These are phyloP conservation scores for Sternotherus odoratus DNA, from an alignment of 2,797 vertebrate species.

Conservation along the genomic window DNA sequence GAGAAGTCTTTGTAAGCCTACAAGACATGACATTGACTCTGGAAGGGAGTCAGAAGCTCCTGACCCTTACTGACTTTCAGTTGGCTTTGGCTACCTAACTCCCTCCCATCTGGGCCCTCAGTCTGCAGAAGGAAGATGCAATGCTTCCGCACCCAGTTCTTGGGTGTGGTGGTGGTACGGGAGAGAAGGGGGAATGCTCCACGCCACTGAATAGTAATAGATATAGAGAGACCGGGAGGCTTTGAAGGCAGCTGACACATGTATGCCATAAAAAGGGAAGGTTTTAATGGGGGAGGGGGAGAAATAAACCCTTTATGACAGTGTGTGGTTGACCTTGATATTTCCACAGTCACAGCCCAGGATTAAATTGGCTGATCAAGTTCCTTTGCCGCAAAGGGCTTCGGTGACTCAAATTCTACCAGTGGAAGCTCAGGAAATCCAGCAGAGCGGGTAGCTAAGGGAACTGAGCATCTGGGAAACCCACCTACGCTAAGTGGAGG, in stretches of 20 bases:
- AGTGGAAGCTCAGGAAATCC: neutral
- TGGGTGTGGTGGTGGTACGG: neutral
- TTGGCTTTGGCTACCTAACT: neutral
- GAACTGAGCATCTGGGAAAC: accelerated
- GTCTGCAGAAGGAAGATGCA: accelerated
- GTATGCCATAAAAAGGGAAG: neutral
- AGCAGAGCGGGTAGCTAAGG: neutral
- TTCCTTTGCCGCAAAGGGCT: constrained; percentile 21
- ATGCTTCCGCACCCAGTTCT: neutral
- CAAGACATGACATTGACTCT: neutral
- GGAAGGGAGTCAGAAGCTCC: neutral
- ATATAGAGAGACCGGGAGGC: neutral
- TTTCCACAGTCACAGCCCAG: constrained; percentile 28
- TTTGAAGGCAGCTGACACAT: neutral
- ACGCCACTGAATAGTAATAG: accelerated
- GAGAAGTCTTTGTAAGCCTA: neutral
- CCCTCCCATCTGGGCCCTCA: neutral
- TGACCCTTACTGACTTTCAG: neutral
- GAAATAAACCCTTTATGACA: neutral
- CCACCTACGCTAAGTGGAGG: neutral
- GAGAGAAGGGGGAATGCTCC: neutral
- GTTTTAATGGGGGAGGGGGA: neutral
- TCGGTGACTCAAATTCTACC: neutral
- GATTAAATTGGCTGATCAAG: constrained; percentile 4
- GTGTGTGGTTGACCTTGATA: constrained; percentile 51